A percentile compares a stretch with the other conserved stretches of the same genome.
phyloP scores from a whole-genome alignment of 2,888 invertebrate species.

The Trisateles emortualis region DNA sequence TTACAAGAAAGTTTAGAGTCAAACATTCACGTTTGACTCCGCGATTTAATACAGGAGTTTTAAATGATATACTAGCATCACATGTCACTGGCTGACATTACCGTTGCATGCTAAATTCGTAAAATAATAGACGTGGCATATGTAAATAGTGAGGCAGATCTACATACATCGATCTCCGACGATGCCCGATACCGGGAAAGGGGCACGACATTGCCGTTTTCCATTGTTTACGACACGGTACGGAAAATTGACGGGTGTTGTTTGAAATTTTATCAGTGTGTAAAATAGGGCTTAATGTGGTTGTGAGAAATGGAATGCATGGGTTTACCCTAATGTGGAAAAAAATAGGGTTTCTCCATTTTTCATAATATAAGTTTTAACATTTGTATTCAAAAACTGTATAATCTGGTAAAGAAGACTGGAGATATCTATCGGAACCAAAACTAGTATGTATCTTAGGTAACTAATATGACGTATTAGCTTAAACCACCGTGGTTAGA shows the following conservation, averaged over 20 bases:
- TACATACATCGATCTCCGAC: slow-evolving; percentile 80
- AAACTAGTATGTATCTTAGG: no score
- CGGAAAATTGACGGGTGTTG: neutral
- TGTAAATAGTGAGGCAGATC: slow-evolving; percentile 75
- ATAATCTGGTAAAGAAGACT: no score
- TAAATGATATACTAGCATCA: slow-evolving; percentile 46
- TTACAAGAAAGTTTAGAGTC: slow-evolving; percentile 37
- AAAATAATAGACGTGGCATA: slow-evolving; percentile 81
- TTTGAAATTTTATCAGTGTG: no score
- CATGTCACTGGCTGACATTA: slow-evolving; percentile 48
- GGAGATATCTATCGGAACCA: no score
- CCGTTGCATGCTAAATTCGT: slow-evolving; percentile 68
- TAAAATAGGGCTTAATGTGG: no score
- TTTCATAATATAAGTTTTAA: no score
- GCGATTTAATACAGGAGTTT: slow-evolving; percentile 43
- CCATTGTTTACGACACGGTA: slow-evolving; percentile 56
- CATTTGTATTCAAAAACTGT: no score
- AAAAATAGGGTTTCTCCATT: no score
- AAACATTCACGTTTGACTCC: slow-evolving; percentile 20
- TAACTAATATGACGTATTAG: no score
- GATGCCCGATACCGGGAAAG: slow-evolving; percentile 66
- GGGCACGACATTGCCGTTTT: slow-evolving; percentile 62
- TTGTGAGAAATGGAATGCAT: no score
- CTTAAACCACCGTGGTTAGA: no score
- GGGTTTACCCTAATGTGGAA: no score